Evolutionary conservation across 2,888 invertebrate genomes (phyloP).

Genomic region (Drosophila pegasa): DNA sequence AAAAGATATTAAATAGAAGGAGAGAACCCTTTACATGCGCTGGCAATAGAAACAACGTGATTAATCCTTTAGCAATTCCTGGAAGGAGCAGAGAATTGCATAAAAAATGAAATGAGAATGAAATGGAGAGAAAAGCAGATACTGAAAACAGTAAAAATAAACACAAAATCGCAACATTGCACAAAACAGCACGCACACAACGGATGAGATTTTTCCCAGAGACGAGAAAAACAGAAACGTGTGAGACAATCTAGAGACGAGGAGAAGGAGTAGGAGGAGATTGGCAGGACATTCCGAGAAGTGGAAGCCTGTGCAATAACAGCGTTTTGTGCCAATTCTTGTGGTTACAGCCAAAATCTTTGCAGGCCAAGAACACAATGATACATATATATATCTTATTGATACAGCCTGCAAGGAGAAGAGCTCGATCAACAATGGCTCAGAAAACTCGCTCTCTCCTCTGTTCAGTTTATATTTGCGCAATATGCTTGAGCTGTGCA

Average conservation of each 20-base stretch:
- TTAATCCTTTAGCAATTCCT: constrained; percentile 68
- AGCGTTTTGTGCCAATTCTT: constrained; percentile 62
- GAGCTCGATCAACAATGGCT: constrained; percentile 7
- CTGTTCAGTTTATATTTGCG: constrained; percentile 61
- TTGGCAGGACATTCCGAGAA: constrained; percentile 60
- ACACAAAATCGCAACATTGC: constrained; percentile 70
- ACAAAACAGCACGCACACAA: constrained; percentile 66
- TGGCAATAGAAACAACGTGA: constrained; percentile 5
- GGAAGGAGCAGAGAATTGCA: constrained; percentile 38
- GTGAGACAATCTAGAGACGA: constrained; percentile 55
- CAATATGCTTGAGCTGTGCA: constrained; percentile 70
- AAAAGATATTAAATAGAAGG: background rate
- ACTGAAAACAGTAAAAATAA: background rate
- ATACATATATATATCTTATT: constrained; percentile 59
- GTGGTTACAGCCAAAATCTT: constrained; percentile 56
- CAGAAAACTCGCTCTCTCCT: background rate
- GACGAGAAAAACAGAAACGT: constrained; percentile 59
- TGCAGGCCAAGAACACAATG: constrained; percentile 36
- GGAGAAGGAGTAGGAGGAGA: background rate
- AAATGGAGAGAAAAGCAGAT: constrained; percentile 6
- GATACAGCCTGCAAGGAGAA: constrained; percentile 62
- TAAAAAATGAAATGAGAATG: constrained; percentile 39
- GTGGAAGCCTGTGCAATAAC: constrained; percentile 43
- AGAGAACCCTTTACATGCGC: constrained; percentile 41
- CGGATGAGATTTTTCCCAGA: constrained; percentile 50